Evolutionary conservation across 2,888 invertebrate species (phyloP).

Genomic region (Tromatobia lineatoria): DNA sequence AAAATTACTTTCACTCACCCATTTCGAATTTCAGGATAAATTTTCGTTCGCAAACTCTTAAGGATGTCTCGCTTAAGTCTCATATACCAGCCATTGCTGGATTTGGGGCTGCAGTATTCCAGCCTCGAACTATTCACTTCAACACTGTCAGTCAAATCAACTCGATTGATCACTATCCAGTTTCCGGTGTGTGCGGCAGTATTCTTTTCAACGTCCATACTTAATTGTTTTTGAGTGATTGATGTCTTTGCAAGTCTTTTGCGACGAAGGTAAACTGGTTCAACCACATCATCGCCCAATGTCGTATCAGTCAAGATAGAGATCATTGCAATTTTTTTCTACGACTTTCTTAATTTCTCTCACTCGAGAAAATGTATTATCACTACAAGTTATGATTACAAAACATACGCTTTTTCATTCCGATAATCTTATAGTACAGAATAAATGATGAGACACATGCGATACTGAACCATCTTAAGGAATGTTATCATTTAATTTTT

Average conservation of each 20-base stretch:
- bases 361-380: neutral
- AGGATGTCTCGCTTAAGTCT: constrained; percentile 74
- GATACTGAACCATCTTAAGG: neutral
- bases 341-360: neutral
- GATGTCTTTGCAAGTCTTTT: constrained; percentile 43
- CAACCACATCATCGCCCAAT: constrained; percentile 51
- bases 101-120: constrained; percentile 65
- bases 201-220: constrained; percentile 43
- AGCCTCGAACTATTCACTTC: constrained; percentile 44
- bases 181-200: constrained; percentile 1
- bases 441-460: neutral
- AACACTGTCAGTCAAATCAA: constrained; percentile 60
- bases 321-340: constrained; percentile 33
- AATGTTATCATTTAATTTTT: neutral
- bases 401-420: neutral
- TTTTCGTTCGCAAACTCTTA: constrained; percentile 73
- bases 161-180: constrained; percentile 53
- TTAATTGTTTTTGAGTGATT: constrained; percentile 14
- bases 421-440: neutral
- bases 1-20: constrained; percentile 72
- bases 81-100: constrained; percentile 71
- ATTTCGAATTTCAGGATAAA: constrained; percentile 68
- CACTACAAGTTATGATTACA: neutral
- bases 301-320: constrained; percentile 69
- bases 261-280: constrained; percentile 58